A percentile compares a stretch with the other conserved stretches of the same genome.
Conservation (phyloP, 1,140 invertebrate species). For the Bilobella aurantiaca region DNA sequence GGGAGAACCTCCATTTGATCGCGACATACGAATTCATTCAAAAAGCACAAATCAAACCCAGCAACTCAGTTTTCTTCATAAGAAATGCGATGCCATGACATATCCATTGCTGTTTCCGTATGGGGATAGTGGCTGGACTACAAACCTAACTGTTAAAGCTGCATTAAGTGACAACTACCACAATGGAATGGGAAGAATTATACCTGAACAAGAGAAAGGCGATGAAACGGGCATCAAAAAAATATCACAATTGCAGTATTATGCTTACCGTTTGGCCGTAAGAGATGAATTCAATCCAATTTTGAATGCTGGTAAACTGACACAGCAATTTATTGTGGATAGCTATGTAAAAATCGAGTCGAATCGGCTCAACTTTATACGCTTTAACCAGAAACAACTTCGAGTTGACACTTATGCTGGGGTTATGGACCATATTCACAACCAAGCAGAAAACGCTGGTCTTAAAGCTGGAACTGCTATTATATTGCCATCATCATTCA, state of each 20-base stretch:
- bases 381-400: slow-evolving; percentile 42
- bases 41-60: neutral
- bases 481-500: slow-evolving; percentile 37
- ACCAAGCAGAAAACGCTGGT: neutral
- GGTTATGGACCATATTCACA: slow-evolving; percentile 38
- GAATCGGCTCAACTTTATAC: slow-evolving; percentile 40
- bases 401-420: slow-evolving; percentile 43
- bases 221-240: neutral
- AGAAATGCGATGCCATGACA: slow-evolving; percentile 35
- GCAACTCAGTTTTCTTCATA: slow-evolving; percentile 1
- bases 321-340: slow-evolving; percentile 42
- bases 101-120: slow-evolving; percentile 40
- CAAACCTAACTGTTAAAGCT: neutral
- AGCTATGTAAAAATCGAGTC: slow-evolving; percentile 46
- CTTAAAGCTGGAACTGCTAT: slow-evolving; percentile 11
- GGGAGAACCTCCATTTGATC: slow-evolving; percentile 23
- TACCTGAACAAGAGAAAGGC: neutral
- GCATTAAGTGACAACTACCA: neutral
- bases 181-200: neutral
- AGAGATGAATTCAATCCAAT: slow-evolving; percentile 29
- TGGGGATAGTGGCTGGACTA: slow-evolving; percentile 39
- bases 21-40: slow-evolving; percentile 17
- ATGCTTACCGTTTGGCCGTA: slow-evolving; percentile 9
- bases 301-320: slow-evolving; percentile 35
- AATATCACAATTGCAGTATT: slow-evolving; percentile 14